Evolutionary conservation across 2,797 vertebrate species (phyloP).

Genomic region (Heliangelus exortis): DNA sequence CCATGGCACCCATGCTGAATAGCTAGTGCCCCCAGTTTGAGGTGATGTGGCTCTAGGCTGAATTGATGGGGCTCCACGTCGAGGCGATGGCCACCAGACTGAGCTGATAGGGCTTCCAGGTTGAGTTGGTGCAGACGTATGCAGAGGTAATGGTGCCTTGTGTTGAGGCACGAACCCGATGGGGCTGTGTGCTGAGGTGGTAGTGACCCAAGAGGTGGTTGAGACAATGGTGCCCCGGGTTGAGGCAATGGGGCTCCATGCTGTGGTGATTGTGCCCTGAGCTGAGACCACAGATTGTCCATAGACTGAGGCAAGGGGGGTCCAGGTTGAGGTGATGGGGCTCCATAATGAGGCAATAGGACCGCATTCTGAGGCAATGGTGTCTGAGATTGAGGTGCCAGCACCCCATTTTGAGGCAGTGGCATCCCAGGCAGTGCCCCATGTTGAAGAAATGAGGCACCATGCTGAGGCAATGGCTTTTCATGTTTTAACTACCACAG

Average conservation of each 20-base stretch:
- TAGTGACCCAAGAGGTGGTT: too few relatives aligned
- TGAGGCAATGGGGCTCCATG: not conserved
- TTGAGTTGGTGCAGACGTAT: not conserved
- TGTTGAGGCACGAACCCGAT: too few relatives aligned
- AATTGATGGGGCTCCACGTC: fast-evolving
- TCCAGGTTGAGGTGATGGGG: not conserved
- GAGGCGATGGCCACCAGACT: not conserved
- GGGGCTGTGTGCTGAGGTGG: too few relatives aligned
- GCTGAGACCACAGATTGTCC: too few relatives aligned
- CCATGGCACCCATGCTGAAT: not conserved
- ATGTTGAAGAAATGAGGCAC: not conserved
- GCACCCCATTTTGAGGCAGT: not conserved
- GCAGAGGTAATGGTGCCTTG: too few relatives aligned
- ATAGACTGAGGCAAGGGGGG: not conserved
- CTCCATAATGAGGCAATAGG: not conserved
- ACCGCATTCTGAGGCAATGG: not conserved
- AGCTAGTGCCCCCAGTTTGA: not conserved
- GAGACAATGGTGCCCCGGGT: not conserved
- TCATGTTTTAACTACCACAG: too few relatives aligned
- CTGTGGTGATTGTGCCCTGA: not conserved
- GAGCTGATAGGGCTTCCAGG: not conserved
- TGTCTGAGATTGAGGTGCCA: not conserved
- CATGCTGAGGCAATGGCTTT: not conserved
- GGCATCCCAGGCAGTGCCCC: fast-evolving
- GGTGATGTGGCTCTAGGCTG: too few relatives aligned